These are phyloP conservation scores for Hesperia comma DNA, from an alignment of 2,888 invertebrate genomes.

Conservation along the genomic window DNA sequence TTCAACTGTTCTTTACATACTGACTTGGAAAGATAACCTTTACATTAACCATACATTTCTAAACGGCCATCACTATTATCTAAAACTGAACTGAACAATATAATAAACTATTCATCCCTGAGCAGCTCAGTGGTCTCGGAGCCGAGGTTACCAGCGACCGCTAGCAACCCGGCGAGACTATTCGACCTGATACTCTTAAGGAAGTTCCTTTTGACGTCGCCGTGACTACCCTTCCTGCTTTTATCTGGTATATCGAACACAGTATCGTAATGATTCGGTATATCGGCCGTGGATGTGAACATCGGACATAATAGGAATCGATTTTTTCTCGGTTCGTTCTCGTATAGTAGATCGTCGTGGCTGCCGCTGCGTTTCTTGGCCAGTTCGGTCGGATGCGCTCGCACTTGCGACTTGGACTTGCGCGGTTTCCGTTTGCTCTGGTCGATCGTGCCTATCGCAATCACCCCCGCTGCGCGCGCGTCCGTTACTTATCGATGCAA, in stretches of 20 bases:
- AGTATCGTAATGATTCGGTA: conserved; percentile 84
- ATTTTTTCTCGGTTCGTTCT: conserved; percentile 57
- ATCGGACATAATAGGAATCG: conserved; percentile 82
- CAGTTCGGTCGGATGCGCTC: conserved; percentile 48
- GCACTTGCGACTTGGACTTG: conserved; percentile 55
- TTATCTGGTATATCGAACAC: conserved; percentile 51
- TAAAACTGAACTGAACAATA: neutral
- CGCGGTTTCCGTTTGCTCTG: conserved; percentile 50
- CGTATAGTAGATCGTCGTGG: conserved; percentile 69
- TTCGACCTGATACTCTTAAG: conserved; percentile 68
- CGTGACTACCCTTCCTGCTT: conserved; percentile 55
- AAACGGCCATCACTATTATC: neutral
- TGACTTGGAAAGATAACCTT: neutral
- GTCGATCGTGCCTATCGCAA: conserved; percentile 44
- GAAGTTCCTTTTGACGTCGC: conserved; percentile 60
- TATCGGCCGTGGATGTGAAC: conserved; percentile 73
- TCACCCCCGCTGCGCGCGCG: conserved; percentile 40
- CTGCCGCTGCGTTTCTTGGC: conserved; percentile 67
- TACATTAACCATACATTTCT: neutral
- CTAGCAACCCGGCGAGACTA: conserved; percentile 65
- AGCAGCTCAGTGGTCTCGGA: conserved; percentile 69
- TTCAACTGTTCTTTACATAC: neutral
- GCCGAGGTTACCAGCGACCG: conserved; percentile 54
- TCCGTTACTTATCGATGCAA: conserved; percentile 40
- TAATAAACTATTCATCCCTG: conserved; percentile 57